These are phyloP conservation scores for Cryptophagus acutangulus DNA, from an alignment of 2,888 invertebrate genomes.

Conservation along the genomic window DNA sequence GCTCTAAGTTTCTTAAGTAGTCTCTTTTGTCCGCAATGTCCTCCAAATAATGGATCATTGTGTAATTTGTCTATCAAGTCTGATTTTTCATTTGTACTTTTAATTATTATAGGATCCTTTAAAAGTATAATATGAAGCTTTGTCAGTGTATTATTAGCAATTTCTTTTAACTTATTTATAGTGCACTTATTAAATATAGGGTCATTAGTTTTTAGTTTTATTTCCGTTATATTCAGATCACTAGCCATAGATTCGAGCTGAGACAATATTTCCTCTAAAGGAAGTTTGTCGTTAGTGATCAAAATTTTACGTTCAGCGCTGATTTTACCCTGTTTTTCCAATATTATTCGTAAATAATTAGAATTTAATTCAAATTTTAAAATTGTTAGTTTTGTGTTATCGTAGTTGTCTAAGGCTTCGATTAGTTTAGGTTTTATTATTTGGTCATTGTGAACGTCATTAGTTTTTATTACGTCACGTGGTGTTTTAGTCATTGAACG, in stretches of 20 bases:
- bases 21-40: not conserved
- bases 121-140: not conserved
- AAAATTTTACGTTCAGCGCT: too few relatives aligned
- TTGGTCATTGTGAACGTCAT: too few relatives aligned
- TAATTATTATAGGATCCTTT: not conserved
- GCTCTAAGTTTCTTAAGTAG: not conserved
- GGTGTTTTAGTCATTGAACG: too few relatives aligned
- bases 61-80: not conserved
- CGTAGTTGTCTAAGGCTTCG: not conserved
- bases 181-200: not conserved
- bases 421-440: not conserved
- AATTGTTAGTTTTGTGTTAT: too few relatives aligned
- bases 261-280: not conserved
- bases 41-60: not conserved
- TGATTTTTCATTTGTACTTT: not conserved
- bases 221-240: not conserved
- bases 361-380: too few relatives aligned
- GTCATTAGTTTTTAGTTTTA: not conserved
- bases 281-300: not conserved
- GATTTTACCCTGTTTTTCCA: not conserved
- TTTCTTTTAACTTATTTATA: not conserved
- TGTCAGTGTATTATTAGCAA: not conserved
- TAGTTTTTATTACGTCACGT: too few relatives aligned
- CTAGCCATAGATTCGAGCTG: not conserved
- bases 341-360: too few relatives aligned